Conservation (phyloP, 2,113 vertebrate genomes). For the Sinocyclocheilus maitianheensis region DNA sequence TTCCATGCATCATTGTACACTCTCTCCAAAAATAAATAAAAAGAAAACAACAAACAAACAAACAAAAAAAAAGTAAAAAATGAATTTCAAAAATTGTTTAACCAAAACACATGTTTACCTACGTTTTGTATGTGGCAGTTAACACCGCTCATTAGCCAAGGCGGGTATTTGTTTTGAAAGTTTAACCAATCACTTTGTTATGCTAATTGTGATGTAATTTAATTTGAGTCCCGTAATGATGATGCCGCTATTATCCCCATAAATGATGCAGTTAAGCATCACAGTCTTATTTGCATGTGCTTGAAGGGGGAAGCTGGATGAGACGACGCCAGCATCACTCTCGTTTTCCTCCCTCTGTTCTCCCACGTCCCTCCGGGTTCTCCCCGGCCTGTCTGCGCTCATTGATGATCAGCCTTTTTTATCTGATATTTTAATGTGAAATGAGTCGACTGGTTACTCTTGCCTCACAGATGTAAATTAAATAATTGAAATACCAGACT, state of each 20-base stretch:
- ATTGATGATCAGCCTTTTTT: slow-evolving; percentile 96
- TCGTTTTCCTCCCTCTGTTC: slow-evolving; percentile 82
- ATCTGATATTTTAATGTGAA: slow-evolving; percentile 83
- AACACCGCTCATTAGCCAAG: slow-evolving; percentile 97
- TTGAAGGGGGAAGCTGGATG: slow-evolving; percentile 86
- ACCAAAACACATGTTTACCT: slow-evolving; percentile 96
- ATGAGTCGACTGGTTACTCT: slow-evolving; percentile 84
- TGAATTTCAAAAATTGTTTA: slow-evolving; percentile 81
- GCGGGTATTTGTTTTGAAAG: slow-evolving; percentile 99
- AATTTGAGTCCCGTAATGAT: slow-evolving; percentile 99
- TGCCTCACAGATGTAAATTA: slow-evolving; percentile 85
- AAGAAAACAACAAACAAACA: slow-evolving; percentile 69
- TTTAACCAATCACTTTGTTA: slow-evolving; percentile 99
- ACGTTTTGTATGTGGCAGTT: slow-evolving; percentile 98
- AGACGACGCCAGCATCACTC: slow-evolving; percentile 93
- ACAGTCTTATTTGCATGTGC: slow-evolving; percentile 99
- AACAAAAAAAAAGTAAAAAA: slow-evolving; percentile 48
- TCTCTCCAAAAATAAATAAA: slow-evolving; percentile 24
- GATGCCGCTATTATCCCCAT: slow-evolving; percentile 99
- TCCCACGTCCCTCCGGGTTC: slow-evolving; percentile 93
- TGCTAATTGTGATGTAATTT: slow-evolving; percentile 99
- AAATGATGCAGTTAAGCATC: slow-evolving; percentile 99
- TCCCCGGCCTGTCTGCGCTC: slow-evolving; percentile 87
- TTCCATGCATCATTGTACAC: slow-evolving; percentile 65
- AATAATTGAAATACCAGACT: slow-evolving; percentile 79